Percentiles rank a stretch among this genome's conserved stretches.
Evolutionary conservation across 1,140 invertebrate species (phyloP).

Genomic region (Papilio aristodemus): DNA sequence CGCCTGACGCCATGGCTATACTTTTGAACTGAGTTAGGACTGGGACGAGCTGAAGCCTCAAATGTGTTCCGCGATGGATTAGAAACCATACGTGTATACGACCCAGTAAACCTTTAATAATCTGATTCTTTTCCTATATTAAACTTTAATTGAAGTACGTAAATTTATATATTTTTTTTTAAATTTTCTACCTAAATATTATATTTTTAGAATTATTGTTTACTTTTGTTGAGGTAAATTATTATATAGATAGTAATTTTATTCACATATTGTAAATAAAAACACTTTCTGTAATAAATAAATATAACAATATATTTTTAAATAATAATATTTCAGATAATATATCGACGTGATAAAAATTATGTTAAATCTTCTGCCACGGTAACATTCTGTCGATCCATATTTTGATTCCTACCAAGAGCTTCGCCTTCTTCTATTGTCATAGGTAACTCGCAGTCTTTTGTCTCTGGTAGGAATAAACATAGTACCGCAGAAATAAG

Average conservation of each 20-base stretch:
- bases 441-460: conserved; percentile 86
- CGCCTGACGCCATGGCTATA: conserved; percentile 62
- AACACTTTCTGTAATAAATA: neutral
- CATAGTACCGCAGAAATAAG: conserved; percentile 84
- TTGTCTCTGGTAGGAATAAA: conserved; percentile 87
- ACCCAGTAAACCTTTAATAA: conserved; percentile 44
- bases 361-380: conserved; percentile 26
- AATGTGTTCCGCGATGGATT: conserved; percentile 45
- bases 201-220: no score
- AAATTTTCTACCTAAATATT: no score
- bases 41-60: conserved; percentile 61
- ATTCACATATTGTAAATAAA: neutral
- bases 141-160: neutral
- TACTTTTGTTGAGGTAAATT: no score
- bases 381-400: conserved; percentile 3
- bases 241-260: neutral
- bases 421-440: conserved; percentile 88
- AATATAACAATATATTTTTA: neutral
- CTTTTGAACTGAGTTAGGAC: conserved; percentile 47
- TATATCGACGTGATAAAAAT: neutral
- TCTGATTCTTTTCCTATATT: neutral
- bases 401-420: conserved; percentile 79
- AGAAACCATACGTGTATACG: conserved; percentile 68
- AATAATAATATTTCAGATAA: neutral
- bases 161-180: no score